phyloP scores from a whole-genome alignment of 1,140 invertebrate genomes.

The Drosophila virilis region DNA sequence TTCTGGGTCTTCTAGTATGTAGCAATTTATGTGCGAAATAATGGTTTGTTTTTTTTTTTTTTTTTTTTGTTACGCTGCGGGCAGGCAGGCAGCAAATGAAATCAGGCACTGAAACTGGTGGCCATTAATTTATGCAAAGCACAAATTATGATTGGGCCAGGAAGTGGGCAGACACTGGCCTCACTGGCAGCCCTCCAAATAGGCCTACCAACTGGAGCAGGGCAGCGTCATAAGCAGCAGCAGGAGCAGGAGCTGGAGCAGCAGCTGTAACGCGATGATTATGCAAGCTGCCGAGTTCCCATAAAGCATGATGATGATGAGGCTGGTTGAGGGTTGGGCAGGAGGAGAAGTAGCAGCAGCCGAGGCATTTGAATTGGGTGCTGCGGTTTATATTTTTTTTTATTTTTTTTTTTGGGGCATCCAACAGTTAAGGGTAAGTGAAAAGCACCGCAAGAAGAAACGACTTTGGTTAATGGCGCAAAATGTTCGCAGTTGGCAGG shows the following conservation, averaged over 20 bases:
- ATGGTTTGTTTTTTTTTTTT: constrained; percentile 36
- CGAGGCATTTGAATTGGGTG: constrained; percentile 35
- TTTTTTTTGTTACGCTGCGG: not conserved
- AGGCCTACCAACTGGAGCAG: constrained; percentile 68
- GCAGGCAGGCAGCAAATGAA: constrained; percentile 56
- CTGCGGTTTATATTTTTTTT: constrained; percentile 40
- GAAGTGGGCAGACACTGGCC: constrained; percentile 12
- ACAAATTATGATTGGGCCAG: constrained; percentile 79
- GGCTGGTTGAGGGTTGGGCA: constrained; percentile 1
- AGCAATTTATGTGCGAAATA: constrained; percentile 70
- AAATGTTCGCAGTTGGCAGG: constrained; percentile 78
- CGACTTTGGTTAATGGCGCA: constrained; percentile 77
- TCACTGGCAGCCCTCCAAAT: constrained; percentile 59
- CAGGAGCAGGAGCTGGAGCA: constrained; percentile 31
- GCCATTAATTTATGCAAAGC: constrained; percentile 84
- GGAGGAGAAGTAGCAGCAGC: not conserved
- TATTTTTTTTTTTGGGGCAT: constrained; percentile 9
- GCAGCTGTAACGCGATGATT: constrained; percentile 73
- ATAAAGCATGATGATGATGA: constrained; percentile 51
- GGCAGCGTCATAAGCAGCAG: not conserved
- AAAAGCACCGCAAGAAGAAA: constrained; percentile 74
- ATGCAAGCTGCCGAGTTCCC: constrained; percentile 65
- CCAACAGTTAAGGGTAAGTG: constrained; percentile 73
- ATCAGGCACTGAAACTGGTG: constrained; percentile 62
- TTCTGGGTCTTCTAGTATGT: constrained; percentile 45